These are phyloP conservation scores for Rhagoletis pomonella DNA, from an alignment of 1,140 invertebrate genomes.

Conservation along the genomic window DNA sequence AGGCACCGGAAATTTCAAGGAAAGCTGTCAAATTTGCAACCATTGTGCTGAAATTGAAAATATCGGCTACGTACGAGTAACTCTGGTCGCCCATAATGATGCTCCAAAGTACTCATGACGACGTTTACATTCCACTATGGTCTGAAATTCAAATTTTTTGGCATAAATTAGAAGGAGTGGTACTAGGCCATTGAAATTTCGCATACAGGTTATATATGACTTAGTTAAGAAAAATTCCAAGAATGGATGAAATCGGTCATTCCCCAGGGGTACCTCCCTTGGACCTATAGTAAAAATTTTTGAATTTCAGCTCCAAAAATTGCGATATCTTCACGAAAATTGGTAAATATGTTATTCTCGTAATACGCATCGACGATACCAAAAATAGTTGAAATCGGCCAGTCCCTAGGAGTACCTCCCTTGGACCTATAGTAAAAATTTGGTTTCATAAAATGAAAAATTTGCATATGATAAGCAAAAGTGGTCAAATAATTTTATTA, in stretches of 20 bases:
- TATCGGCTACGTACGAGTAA: too few relatives aligned
- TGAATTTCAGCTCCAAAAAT: slow-evolving; percentile 12
- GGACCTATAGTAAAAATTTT: not conserved
- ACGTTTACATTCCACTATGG: too few relatives aligned
- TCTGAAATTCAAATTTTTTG: too few relatives aligned
- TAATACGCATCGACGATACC: not conserved
- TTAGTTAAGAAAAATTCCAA: slow-evolving; percentile 24
- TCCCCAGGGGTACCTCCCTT: not conserved
- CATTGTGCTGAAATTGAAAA: too few relatives aligned
- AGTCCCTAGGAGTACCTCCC: slow-evolving; percentile 6
- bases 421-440: not conserved
- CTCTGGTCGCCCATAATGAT: too few relatives aligned
- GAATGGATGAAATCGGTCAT: slow-evolving; percentile 7
- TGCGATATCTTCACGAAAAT: slow-evolving; percentile 6
- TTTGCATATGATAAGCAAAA: slow-evolving; percentile 14
- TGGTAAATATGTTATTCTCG: slow-evolving; percentile 16
- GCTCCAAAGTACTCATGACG: too few relatives aligned
- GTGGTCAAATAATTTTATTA: slow-evolving; percentile 15
- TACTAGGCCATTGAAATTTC: slow-evolving; percentile 11
- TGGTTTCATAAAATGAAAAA: slow-evolving; percentile 25
- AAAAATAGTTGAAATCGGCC: slow-evolving; percentile 6
- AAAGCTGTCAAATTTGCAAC: too few relatives aligned
- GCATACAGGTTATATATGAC: slow-evolving; percentile 6
- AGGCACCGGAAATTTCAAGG: too few relatives aligned
- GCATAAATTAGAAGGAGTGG: too few relatives aligned